A percentile compares a stretch with the other conserved stretches of the same genome.
These are phyloP conservation scores for Corythoichthys haematopterus DNA, from an alignment of 2,113 vertebrate species.

Conservation along the genomic window DNA sequence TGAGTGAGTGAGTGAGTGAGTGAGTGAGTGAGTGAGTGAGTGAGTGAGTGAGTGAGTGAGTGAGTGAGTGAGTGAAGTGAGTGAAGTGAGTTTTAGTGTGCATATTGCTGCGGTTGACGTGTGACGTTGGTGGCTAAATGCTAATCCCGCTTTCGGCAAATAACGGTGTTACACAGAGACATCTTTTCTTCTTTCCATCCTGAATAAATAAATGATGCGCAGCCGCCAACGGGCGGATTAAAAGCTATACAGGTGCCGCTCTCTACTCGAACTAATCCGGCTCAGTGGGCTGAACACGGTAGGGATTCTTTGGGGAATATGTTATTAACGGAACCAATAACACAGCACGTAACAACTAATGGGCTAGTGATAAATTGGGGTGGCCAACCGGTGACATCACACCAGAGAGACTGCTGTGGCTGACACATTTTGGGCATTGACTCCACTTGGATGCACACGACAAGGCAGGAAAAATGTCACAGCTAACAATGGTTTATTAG, in stretches of 20 bases:
- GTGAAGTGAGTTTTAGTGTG: no score
- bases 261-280: constrained; percentile 23
- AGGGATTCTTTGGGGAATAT: constrained; percentile 30
- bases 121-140: constrained; percentile 60
- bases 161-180: constrained; percentile 44
- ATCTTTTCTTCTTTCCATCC: constrained; percentile 13
- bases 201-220: constrained; percentile 28
- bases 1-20: constrained; percentile 13
- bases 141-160: constrained; percentile 60
- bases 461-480: constrained; percentile 37
- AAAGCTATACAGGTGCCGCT: neutral
- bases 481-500: no score
- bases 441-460: constrained; percentile 63
- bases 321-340: constrained; percentile 53
- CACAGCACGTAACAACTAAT: constrained; percentile 51
- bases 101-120: constrained; percentile 13
- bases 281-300: constrained; percentile 20
- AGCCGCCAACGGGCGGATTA: neutral
- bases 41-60: no score
- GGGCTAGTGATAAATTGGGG: constrained; percentile 57
- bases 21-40: neutral
- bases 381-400: constrained; percentile 34
- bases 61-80: no score
- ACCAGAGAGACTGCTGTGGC: constrained; percentile 47
- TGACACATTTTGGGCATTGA: constrained; percentile 54